A percentile compares a stretch with the other conserved stretches of the same genome.
Evolutionary conservation across 1,140 invertebrate genomes (phyloP).

Genomic region (Diorhabda carinulata): DNA sequence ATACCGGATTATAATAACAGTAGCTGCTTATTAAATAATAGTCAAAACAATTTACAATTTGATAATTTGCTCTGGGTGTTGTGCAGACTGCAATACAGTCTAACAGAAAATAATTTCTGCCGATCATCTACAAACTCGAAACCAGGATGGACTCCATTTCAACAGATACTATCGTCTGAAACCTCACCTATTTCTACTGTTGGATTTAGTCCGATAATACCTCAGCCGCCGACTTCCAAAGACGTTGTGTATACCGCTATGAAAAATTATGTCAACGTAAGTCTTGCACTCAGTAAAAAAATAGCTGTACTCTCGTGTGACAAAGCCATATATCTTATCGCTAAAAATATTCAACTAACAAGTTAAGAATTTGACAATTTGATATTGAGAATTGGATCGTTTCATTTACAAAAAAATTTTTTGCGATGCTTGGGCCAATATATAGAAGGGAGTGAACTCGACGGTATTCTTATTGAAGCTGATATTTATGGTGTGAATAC

Average conservation of each 20-base stretch:
- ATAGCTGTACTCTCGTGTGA: conserved; percentile 20
- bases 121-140: conserved; percentile 20
- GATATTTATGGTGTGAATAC: too few species aligned
- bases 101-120: conserved; percentile 18
- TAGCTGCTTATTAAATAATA: conserved; percentile 17
- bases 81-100: conserved; percentile 23
- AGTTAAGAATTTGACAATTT: too few species aligned
- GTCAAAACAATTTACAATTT: conserved; percentile 19
- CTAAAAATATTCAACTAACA: too few species aligned
- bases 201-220: conserved; percentile 23
- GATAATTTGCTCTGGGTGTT: conserved; percentile 24
- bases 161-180: conserved; percentile 26
- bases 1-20: conserved; percentile 13
- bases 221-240: conserved; percentile 14
- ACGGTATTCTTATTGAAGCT: too few species aligned
- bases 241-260: conserved; percentile 22
- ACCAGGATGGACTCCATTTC: conserved; percentile 24
- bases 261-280: conserved; percentile 26
- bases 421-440: too few species aligned
- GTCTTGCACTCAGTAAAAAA: conserved; percentile 19
- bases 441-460: too few species aligned
- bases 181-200: conserved; percentile 17
- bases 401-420: too few species aligned
- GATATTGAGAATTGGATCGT: too few species aligned
- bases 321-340: conserved; percentile 7